Percentiles rank a stretch among this genome's conserved stretches.
Conservation (phyloP, 2,797 vertebrate species). For the Parauchenoglanis punctatus region DNA sequence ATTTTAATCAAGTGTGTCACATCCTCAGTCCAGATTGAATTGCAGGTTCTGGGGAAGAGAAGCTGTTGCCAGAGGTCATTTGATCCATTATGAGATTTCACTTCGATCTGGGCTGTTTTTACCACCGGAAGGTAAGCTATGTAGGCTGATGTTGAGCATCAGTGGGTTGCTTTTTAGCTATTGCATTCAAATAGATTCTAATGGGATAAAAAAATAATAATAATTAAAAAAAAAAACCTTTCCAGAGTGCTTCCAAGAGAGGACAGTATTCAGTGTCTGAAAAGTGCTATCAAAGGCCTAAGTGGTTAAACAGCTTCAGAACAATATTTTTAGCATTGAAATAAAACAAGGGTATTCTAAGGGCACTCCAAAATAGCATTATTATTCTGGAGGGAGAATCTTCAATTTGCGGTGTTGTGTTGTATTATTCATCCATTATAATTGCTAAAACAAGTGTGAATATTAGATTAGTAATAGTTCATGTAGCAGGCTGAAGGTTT, state of each 20-base stretch:
- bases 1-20: slow-evolving; percentile 52
- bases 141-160: neutral
- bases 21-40: slow-evolving; percentile 52
- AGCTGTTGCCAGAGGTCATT: slow-evolving; percentile 56
- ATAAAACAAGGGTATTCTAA: slow-evolving; percentile 1
- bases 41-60: slow-evolving; percentile 40
- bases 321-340: neutral
- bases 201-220: neutral
- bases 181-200: slow-evolving; percentile 25
- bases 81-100: slow-evolving; percentile 57
- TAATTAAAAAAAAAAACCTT: neutral
- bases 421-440: slow-evolving; percentile 1
- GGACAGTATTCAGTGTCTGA: slow-evolving; percentile 21
- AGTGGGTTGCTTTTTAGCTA: slow-evolving; percentile 17
- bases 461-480: slow-evolving; percentile 5
- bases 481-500: slow-evolving; percentile 7
- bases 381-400: neutral
- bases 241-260: slow-evolving; percentile 27
- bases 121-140: slow-evolving; percentile 13
- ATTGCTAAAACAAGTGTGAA: slow-evolving; percentile 19
- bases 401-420: neutral
- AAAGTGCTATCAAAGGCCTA: slow-evolving; percentile 9
- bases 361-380: neutral
- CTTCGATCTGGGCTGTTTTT: slow-evolving; percentile 48
- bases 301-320: slow-evolving; percentile 25